Conservation (phyloP, 2,888 invertebrate species). For the Ceriagrion tenellum region DNA sequence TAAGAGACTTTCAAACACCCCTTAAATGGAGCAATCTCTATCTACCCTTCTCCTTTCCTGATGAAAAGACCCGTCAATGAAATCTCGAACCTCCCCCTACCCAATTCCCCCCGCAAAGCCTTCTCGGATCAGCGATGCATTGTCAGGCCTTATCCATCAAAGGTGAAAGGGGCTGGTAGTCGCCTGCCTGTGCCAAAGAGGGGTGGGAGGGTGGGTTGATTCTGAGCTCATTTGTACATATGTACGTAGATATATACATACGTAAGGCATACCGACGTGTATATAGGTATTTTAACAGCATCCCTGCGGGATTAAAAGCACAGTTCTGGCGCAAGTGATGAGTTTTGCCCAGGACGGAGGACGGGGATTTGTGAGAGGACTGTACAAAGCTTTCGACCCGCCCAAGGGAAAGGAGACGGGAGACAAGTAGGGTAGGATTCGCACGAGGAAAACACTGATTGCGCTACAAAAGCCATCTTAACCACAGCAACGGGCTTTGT, state of each 20-base stretch:
- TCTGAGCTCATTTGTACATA: not conserved
- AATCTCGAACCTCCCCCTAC: not conserved
- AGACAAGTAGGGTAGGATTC: no score
- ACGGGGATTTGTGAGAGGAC: not conserved
- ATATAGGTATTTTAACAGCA: not conserved
- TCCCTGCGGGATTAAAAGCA: conserved; percentile 20
- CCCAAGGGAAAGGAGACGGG: not conserved
- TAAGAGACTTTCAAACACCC: not conserved
- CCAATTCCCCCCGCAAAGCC: not conserved
- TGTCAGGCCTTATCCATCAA: conserved; percentile 38
- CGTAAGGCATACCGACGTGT: not conserved
- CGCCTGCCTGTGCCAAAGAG: not conserved
- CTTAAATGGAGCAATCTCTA: not conserved
- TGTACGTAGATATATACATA: not conserved
- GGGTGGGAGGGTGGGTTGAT: conserved; percentile 38
- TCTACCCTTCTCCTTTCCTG: not conserved
- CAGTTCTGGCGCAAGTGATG: conserved; percentile 48
- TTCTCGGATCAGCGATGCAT: conserved; percentile 33
- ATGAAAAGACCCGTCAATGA: conserved; percentile 6
- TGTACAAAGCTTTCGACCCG: not conserved
- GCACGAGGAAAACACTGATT: not conserved
- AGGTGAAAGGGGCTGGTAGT: conserved; percentile 22
- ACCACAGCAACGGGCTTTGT: not conserved
- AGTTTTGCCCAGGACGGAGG: not conserved
- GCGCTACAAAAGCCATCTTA: not conserved